Percentiles rank a stretch among this genome's conserved stretches.
Evolutionary conservation across 2,888 invertebrate species (phyloP).

Genomic region (Dasysyrphus albostriatus): DNA sequence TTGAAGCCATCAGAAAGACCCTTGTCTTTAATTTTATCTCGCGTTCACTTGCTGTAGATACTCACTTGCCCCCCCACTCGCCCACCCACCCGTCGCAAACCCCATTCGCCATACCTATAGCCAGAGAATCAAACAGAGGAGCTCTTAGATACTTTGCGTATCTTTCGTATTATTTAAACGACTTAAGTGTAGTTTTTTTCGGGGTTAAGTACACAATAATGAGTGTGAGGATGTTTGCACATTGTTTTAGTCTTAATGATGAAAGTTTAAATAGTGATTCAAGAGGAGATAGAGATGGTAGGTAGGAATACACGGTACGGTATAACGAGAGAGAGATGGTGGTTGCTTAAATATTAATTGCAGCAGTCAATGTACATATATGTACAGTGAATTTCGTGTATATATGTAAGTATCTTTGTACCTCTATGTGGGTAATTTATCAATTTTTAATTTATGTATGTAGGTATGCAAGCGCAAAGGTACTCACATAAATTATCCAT

Average conservation of each 20-base stretch:
- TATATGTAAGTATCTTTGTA: neutral
- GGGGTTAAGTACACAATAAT: conserved; percentile 64
- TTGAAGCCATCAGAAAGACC: conserved; percentile 19
- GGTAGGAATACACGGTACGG: neutral
- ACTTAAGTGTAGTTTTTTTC: conserved; percentile 52
- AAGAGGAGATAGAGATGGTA: neutral
- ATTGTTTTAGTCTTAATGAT: conserved; percentile 70
- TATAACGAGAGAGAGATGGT: neutral
- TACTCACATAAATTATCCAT: conserved; percentile 75
- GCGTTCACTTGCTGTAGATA: conserved; percentile 8
- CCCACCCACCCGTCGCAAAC: neutral
- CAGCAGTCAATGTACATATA: neutral
- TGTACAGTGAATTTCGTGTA: neutral
- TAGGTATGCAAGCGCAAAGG: neutral
- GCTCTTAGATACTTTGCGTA: conserved; percentile 36
- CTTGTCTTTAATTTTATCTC: conserved; percentile 43
- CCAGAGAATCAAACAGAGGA: neutral
- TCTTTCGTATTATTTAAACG: conserved; percentile 38
- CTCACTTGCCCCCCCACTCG: neutral
- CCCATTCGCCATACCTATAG: neutral
- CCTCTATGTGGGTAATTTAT: conserved; percentile 29
- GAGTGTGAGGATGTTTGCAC: conserved; percentile 60
- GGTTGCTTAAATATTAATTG: conserved; percentile 59
- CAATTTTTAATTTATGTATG: conserved; percentile 45
- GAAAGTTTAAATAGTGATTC: conserved; percentile 65